A percentile compares a stretch with the other conserved stretches of the same genome.
Conservation (phyloP, 2,797 vertebrate genomes). For the Acanthiza pusilla region DNA sequence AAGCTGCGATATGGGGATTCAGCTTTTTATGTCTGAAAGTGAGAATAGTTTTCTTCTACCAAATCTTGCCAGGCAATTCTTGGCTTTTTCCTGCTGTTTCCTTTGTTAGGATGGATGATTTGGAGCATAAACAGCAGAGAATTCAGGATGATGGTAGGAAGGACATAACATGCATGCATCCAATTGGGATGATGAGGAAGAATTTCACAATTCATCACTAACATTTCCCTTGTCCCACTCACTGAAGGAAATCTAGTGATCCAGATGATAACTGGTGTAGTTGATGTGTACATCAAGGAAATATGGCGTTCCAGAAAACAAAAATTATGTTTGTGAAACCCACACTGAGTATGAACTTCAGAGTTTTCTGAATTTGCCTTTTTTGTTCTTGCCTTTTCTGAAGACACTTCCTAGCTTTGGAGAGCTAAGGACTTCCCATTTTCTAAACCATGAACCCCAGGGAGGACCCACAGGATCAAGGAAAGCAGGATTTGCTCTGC, state of each 20-base stretch:
- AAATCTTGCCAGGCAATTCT: background rate
- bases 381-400: constrained; percentile 14
- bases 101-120: background rate
- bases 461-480: background rate
- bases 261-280: background rate
- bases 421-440: background rate
- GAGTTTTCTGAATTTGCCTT: rapidly evolving
- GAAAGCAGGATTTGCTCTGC: background rate
- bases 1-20: background rate
- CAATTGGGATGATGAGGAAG: background rate
- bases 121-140: background rate
- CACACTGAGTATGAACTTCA: background rate
- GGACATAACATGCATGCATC: background rate
- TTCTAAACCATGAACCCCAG: background rate
- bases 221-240: background rate
- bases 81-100: background rate
- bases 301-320: background rate
- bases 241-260: background rate
- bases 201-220: background rate
- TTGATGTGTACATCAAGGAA: background rate
- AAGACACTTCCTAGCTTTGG: background rate
- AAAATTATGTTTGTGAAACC: background rate
- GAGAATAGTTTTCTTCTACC: background rate
- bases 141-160: background rate
- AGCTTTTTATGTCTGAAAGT: background rate